Base-by-base conservation (phyloP, 1,140 invertebrate genomes). In the Portunus trituberculatus region DNA sequence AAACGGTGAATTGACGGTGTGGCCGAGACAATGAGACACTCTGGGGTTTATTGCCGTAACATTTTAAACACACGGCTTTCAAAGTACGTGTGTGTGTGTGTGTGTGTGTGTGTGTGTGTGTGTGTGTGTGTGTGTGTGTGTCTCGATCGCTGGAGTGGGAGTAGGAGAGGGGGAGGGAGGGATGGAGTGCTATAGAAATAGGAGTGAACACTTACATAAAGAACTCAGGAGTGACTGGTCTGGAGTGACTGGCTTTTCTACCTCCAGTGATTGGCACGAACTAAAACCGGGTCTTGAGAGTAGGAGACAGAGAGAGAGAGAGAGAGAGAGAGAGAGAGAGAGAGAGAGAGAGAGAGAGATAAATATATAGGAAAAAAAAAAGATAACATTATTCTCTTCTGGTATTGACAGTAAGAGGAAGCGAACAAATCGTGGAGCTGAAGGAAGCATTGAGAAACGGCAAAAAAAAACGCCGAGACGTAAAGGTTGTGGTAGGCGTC, bases 21-120 rank as follows among this genome's bases (percentile, higher is more conserved):
- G 32, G n/a, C 28, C 16, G 93, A 94, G 82, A 94, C 93, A 94
- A 91, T 91, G 93, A 94, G 88, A 94, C 93, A 90, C 82, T 91
- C 82, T 90, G 93, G 90, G 76, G 87, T 91, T 94, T 91, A 94
- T 59, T 83, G 88, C 88, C 31, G 93, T 52, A 82, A 94, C 93
- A 94, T 94, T 94, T 94, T 90, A 94, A 94, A 91, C 82, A 91
- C 87, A 39, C 93, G 88, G 67, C 93, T 59, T 67, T 76, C 31
- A 91, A 20, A 59, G 89, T 59, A 32, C 31, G 48, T n/a, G 84
- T 87, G 84, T 31, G 84, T 84, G 84, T 31, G 84, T 32, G 84
- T 87, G 84, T 31, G 84, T 31, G 31, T 32, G 84, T 87, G 31
- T 31, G 39, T 31, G 31, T 25, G 76, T 20, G 92, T 31, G 48